Evolutionary conservation across 2,797 vertebrate species (phyloP).

Genomic region (Chromobotia macracanthus): DNA sequence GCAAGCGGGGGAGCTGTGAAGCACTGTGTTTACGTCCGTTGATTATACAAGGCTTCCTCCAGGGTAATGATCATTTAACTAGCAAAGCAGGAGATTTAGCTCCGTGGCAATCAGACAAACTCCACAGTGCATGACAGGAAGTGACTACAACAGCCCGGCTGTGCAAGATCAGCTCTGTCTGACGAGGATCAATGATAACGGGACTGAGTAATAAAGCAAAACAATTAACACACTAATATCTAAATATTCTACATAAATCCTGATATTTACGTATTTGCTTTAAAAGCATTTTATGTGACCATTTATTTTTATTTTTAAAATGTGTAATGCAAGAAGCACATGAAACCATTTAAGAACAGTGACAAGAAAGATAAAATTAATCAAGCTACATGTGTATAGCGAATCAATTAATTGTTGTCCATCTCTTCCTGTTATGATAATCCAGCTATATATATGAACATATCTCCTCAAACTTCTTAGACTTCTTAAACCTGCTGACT

Average conservation of each 20-base stretch:
- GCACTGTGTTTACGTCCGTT: conserved; percentile 1
- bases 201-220: background rate
- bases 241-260: background rate
- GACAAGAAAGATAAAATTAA: too few species aligned
- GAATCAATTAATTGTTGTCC: too few species aligned
- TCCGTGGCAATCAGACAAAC: conserved; percentile 54
- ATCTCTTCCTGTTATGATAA: too few species aligned
- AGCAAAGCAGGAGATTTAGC: conserved; percentile 43
- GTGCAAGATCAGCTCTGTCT: background rate
- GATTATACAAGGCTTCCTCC: conserved; percentile 9
- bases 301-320: too few species aligned
- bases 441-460: too few species aligned
- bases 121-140: background rate
- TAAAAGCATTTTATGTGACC: too few species aligned
- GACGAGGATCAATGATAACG: background rate
- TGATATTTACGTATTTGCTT: background rate
- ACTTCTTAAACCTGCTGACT: too few species aligned
- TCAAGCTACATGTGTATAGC: too few species aligned
- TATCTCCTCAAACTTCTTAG: too few species aligned
- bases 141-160: background rate
- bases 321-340: too few species aligned
- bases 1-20: conserved; percentile 6
- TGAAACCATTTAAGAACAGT: too few species aligned
- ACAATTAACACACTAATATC: background rate
- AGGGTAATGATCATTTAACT: conserved; percentile 34